Evolutionary conservation across 2,113 vertebrate species (phyloP), one percentile per base, ranked within the genome.

Genomic region (Jacana jacana): DNA sequence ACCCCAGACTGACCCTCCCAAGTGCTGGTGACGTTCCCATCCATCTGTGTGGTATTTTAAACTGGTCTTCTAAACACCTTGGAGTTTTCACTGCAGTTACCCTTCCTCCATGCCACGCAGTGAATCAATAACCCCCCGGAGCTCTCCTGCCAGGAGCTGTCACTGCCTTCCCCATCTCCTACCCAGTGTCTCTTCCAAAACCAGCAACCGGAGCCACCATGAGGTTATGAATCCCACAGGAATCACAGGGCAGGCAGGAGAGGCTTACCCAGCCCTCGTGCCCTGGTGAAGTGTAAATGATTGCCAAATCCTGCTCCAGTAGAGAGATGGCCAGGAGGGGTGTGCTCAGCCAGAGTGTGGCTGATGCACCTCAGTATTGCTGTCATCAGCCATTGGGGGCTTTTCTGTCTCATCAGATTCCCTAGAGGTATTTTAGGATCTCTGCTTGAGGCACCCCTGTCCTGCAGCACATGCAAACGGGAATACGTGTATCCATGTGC

Each of bases 1-100:
- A 1, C 35, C 48, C 4, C 1, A 17, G 12, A 5, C 54, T 4
- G 6, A 40, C 31, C 40, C 31, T 13, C 20, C 1, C 0, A 14
- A 37, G 6, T 1, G 0, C 48, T 0, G 0, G 7, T 11, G 30
- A 3, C 14, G 1, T 42, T 51, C 42, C 66, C 44, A 6, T 1
- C 70, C 66, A 4, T 1, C 64, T 40, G 0, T 6, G 42, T 13
- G 10, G 44, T 4, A 2, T 22, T 71, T 63, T 28, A 20, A 31
- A 7, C 40, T 1, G 33, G 20, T 40, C 18, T 69, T 39, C 78
- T 48, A 3, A 20, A 18, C 2, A 1, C 64, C 7, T 0, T 6
- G 44, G 46, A 27, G 44, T 24, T 19, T 61, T 42, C 23, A 1
- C 20, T 33, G 40, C 35, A 6, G 12, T 28, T 27, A 6, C 17